phyloP scores from a whole-genome alignment of 1,140 invertebrate species.

The Saccostrea glomerata region DNA sequence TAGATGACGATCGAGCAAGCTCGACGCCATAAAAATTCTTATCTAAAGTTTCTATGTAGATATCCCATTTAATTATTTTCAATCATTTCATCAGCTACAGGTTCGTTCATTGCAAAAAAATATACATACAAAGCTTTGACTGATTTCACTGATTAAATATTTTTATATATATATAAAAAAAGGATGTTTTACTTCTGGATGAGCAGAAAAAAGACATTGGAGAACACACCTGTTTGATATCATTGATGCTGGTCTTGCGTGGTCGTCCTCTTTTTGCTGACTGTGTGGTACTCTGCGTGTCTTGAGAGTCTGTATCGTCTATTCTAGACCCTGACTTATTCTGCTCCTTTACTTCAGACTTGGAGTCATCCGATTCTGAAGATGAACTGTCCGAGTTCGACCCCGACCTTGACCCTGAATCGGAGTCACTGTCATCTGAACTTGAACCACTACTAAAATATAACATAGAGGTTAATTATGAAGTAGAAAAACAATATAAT shows the following conservation, averaged over 20 bases:
- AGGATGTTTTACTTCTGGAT: too few species aligned
- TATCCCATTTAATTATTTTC: too few species aligned
- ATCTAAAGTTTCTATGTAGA: too few species aligned
- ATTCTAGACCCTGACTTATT: conserved; percentile 30
- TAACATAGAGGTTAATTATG: background rate
- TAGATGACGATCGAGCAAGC: too few species aligned
- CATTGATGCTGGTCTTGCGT: conserved; percentile 52
- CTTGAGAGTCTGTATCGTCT: conserved; percentile 66
- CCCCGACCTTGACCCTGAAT: conserved; percentile 54
- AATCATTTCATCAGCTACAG: too few species aligned
- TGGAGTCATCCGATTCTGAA: conserved; percentile 72
- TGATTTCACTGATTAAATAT: too few species aligned
- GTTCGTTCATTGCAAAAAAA: too few species aligned
- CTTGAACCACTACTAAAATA: conserved; percentile 59
- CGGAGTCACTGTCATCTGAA: conserved; percentile 66
- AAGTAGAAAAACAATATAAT: too few species aligned
- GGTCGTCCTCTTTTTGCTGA: conserved; percentile 51
- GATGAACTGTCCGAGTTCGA: conserved; percentile 52
- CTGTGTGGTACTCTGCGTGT: conserved; percentile 42
- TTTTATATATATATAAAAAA: too few species aligned
- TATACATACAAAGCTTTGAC: too few species aligned
- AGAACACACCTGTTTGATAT: conserved; percentile 62
- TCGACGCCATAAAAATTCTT: too few species aligned
- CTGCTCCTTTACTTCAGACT: conserved; percentile 78
- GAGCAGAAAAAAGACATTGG: too few species aligned